Percentiles rank a stretch among this genome's conserved stretches.
These are phyloP conservation scores for Latrodectus geometricus DNA, from an alignment of 1,140 invertebrate species.

Conservation along the genomic window DNA sequence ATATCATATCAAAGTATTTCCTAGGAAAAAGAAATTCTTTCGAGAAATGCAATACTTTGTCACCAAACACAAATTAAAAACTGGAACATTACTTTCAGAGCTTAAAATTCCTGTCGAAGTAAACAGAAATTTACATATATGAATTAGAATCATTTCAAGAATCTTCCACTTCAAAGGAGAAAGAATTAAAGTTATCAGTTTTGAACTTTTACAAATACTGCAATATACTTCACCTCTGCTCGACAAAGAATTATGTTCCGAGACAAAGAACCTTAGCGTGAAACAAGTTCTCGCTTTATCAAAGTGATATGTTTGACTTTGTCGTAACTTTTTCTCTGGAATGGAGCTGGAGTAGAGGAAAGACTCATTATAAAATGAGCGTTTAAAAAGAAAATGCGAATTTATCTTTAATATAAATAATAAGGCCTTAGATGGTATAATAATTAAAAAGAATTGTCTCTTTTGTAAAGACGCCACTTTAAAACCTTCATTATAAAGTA, in stretches of 20 bases:
- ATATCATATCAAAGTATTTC: no score
- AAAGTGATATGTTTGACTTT: slow-evolving; percentile 2
- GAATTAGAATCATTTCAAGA: no score
- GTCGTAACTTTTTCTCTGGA: not conserved
- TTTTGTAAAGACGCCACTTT: not conserved
- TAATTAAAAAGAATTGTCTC: slow-evolving; percentile 1
- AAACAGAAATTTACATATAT: no score
- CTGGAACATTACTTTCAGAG: no score
- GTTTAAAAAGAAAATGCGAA: not conserved
- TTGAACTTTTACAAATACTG: not conserved
- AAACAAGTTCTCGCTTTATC: not conserved
- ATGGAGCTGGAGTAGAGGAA: not conserved
- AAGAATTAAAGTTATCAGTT: no score
- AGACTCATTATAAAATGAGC: not conserved
- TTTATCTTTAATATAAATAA: not conserved
- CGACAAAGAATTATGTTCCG: not conserved
- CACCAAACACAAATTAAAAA: no score
- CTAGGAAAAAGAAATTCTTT: no score
- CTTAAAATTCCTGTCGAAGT: no score
- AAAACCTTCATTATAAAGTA: not conserved
- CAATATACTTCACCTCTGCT: not conserved
- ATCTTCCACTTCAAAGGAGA: no score
- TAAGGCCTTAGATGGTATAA: not conserved
- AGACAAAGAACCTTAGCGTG: not conserved
- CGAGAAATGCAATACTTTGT: no score